Evolutionary conservation across 2,113 vertebrate genomes (phyloP).

Genomic region (Platichthys flesus): DNA sequence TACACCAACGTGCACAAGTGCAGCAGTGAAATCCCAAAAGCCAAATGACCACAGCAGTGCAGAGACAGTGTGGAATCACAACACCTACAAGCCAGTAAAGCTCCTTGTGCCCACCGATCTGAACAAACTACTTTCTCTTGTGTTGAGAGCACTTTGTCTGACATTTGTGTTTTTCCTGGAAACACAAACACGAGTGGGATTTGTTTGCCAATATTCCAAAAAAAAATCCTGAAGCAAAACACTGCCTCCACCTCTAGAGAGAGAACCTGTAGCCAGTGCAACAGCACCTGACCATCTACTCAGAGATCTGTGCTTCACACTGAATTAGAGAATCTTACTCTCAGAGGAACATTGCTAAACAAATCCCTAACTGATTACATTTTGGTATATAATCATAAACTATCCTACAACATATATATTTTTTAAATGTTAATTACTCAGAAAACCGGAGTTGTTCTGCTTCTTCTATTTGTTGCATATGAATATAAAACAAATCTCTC

Average conservation of each 20-base stretch:
- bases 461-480: conserved; percentile 43
- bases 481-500: background rate
- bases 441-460: background rate
- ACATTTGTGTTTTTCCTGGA: background rate
- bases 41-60: conserved; percentile 15
- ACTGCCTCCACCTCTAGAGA: background rate
- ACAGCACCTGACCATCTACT: conserved; percentile 7
- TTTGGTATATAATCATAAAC: too few relatives aligned
- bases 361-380: background rate
- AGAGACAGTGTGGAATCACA: background rate
- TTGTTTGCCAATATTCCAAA: background rate
- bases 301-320: conserved; percentile 15
- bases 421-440: background rate
- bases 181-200: background rate
- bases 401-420: background rate
- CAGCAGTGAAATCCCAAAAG: conserved; percentile 26
- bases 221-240: background rate
- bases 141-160: background rate
- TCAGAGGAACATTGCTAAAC: background rate
- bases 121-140: conserved; percentile 1
- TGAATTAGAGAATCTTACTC: background rate
- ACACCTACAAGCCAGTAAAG: conserved; percentile 22
- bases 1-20: background rate
- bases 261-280: conserved; percentile 27
- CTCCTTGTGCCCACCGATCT: background rate